Percentiles rank a stretch among this genome's conserved stretches.
Evolutionary conservation across 1,140 invertebrate species (phyloP).

Genomic region (Stegodyphus mimosarum): DNA sequence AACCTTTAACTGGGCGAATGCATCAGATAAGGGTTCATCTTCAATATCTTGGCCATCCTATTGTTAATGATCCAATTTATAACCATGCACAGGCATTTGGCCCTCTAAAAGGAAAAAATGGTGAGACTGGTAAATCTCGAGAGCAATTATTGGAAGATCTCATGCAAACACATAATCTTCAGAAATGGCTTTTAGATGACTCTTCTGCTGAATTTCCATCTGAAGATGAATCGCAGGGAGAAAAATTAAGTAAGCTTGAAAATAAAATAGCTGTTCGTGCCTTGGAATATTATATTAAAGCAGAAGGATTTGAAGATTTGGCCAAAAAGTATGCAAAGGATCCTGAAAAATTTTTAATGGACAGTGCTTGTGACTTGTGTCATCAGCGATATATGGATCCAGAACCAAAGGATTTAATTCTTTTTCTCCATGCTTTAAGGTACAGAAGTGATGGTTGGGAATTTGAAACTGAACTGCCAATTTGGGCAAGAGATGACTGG

Average conservation of each 20-base stretch:
- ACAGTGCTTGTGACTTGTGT: conserved; percentile 92
- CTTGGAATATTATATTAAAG: conserved; percentile 53
- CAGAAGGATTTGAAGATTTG: conserved; percentile 39
- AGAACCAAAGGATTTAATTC: conserved; percentile 87
- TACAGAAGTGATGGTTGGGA: conserved; percentile 87
- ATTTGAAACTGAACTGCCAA: conserved; percentile 87
- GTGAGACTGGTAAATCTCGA: conserved; percentile 89
- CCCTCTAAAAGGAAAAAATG: conserved; percentile 89
- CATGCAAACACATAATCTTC: conserved; percentile 90
- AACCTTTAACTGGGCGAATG: conserved; percentile 93
- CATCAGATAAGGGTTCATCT: conserved; percentile 99
- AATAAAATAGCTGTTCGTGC: conserved; percentile 56
- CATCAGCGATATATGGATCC: conserved; percentile 91
- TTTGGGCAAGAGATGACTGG: conserved; percentile 88
- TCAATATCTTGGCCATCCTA: conserved; percentile 96
- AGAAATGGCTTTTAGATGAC: conserved; percentile 80
- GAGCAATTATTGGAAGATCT: conserved; percentile 86
- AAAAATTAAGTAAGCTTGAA: neutral
- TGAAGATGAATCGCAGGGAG: conserved; percentile 2
- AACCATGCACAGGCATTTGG: conserved; percentile 85
- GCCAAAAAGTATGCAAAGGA: conserved; percentile 31
- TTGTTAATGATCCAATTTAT: conserved; percentile 96
- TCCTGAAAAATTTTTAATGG: conserved; percentile 80
- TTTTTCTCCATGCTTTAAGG: conserved; percentile 95
- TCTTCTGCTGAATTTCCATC: neutral